A percentile compares a stretch with the other conserved stretches of the same genome.
Evolutionary conservation across 1,140 invertebrate species (phyloP).

Genomic region (Diuraphis noxia): DNA sequence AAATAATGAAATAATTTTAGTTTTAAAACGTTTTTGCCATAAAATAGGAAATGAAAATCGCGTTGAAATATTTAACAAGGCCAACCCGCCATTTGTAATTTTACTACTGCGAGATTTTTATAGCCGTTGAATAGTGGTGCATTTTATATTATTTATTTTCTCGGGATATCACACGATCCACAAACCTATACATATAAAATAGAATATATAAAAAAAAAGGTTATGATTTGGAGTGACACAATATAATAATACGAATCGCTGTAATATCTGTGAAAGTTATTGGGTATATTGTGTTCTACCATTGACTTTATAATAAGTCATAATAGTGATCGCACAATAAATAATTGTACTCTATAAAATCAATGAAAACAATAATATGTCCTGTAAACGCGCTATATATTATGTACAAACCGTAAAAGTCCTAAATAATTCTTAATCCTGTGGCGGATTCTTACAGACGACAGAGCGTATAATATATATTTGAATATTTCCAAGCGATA

Average conservation of each 20-base stretch:
- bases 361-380: neutral
- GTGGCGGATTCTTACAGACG: neutral
- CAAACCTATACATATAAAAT: neutral
- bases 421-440: neutral
- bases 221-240: neutral
- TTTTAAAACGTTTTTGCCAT: neutral
- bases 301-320: no score
- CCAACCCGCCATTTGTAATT: neutral
- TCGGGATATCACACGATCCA: neutral
- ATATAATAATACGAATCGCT: neutral
- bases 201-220: neutral
- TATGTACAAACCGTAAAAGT: neutral
- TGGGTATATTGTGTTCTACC: no score
- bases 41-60: neutral
- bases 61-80: neutral
- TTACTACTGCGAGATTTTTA: neutral
- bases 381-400: neutral
- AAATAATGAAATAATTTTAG: neutral
- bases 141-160: neutral
- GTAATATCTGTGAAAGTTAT: neutral
- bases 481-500: neutral
- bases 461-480: neutral
- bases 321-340: neutral
- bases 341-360: neutral
- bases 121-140: neutral